phyloP scores from a whole-genome alignment of 2,797 vertebrate genomes.

The Okamejei kenojei region DNA sequence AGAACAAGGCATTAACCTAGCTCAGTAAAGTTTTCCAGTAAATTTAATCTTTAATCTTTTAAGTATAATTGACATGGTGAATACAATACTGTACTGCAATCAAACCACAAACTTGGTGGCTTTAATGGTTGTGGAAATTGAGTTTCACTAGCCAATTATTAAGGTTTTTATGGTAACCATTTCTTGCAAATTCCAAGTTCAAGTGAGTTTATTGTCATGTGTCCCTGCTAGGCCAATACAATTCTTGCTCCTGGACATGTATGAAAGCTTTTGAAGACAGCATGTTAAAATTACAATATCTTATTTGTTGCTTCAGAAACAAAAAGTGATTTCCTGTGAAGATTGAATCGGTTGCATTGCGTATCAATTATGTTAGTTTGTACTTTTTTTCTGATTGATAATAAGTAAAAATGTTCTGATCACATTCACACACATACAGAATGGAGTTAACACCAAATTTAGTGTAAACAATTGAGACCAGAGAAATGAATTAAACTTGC shows the following conservation, averaged over 20 bases:
- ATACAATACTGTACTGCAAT: neutral
- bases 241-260: neutral
- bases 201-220: no score
- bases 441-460: neutral
- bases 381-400: neutral
- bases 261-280: neutral
- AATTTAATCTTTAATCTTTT: neutral
- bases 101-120: neutral
- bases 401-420: neutral
- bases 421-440: no score
- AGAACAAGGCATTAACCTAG: neutral
- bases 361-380: neutral
- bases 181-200: neutral
- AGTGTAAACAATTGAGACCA: neutral
- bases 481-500: neutral
- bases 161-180: neutral
- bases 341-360: neutral
- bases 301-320: neutral
- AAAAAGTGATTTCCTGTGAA: neutral
- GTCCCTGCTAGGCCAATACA: no score
- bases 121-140: neutral
- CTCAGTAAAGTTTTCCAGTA: neutral
- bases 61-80: neutral
- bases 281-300: neutral
- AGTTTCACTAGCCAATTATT: neutral